Base-by-base conservation (phyloP, 2,797 vertebrate species). In the Eleutherodactylus coqui region DNA sequence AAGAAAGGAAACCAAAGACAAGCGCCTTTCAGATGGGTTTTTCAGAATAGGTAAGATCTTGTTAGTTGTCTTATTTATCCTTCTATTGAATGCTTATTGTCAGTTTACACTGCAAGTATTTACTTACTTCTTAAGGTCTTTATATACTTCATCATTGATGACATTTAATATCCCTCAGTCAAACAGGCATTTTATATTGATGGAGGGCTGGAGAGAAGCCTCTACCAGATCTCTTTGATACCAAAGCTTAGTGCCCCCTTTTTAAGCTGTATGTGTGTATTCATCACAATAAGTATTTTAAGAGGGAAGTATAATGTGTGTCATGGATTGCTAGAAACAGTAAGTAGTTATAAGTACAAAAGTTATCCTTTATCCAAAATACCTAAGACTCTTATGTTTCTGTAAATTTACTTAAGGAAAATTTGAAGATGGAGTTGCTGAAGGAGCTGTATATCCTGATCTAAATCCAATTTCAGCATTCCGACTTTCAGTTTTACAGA, bases 381-480 rank as follows among this genome's bases (percentile, higher is more conserved):
- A 16, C 8, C 27, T 11, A 7, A 36, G 34, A 55, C 32, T 6
- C 6, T 60, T 53, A 27, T 51, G 47, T 60, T 41, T 72, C 24
- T 86, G 90, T 88, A 36, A 91, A 89, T 27, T 78, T 91, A 89
- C 27, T n/a, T 41, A 91, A 99, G 98, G 97, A 89, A 96, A 96
- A 87, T 99, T 99, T 95, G 96, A 96, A 90, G 97, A 96, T 0
- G 98, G 98, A 34, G 84, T 96, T 90, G 97, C 98, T 53, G 97
- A 99, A 92, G 97, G 97, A 77, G 93, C 91, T 14, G 94, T 99
- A 79, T 96, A 98, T 86, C 94, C 95, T 51, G 92, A 86, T 72
- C 93, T 99, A 85, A 99, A 99, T 88, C 98, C 98, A 1, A 92
- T 98, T 89, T 58, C 97, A 90, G 97, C 97, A 32, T 95, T 99